Conservation (phyloP, 2,888 invertebrate genomes). For the Dolomedes plantarius region DNA sequence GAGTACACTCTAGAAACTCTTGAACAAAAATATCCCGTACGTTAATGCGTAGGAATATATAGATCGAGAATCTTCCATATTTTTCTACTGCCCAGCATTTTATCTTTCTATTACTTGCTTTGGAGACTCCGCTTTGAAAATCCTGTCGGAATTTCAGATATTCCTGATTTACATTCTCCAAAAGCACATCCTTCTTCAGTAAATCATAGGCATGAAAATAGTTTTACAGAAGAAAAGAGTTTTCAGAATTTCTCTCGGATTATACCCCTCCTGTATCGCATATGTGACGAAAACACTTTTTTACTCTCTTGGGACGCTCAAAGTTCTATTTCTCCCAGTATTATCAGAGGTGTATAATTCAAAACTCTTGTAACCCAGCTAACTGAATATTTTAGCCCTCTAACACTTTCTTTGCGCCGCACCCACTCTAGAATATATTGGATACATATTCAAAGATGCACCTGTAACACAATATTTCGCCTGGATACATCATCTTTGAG, state of each 20-base stretch:
- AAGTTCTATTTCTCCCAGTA: background rate
- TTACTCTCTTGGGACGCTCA: background rate
- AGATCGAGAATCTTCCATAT: background rate
- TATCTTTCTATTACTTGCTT: background rate
- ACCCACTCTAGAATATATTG: background rate
- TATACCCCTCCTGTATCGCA: background rate
- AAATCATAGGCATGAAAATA: slow-evolving; percentile 1
- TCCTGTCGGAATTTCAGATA: slow-evolving; percentile 11
- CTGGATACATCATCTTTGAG: slow-evolving; percentile 19
- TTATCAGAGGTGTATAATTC: background rate
- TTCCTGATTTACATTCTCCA: slow-evolving; percentile 12
- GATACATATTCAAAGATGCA: slow-evolving; percentile 38
- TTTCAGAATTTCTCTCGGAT: background rate
- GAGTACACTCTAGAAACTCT: too few relatives aligned
- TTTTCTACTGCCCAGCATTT: background rate
- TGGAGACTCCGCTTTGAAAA: background rate
- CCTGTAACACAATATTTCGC: slow-evolving; percentile 36
- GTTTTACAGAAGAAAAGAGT: slow-evolving; percentile 5
- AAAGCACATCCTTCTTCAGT: background rate
- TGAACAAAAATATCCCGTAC: too few relatives aligned
- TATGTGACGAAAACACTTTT: slow-evolving; percentile 16
- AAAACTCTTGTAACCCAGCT: background rate
- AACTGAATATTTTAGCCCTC: slow-evolving; percentile 15
- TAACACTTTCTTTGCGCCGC: background rate
- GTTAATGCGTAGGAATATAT: background rate